Base-by-base conservation (phyloP, 2,888 invertebrate genomes). In the Timema cristinae region DNA sequence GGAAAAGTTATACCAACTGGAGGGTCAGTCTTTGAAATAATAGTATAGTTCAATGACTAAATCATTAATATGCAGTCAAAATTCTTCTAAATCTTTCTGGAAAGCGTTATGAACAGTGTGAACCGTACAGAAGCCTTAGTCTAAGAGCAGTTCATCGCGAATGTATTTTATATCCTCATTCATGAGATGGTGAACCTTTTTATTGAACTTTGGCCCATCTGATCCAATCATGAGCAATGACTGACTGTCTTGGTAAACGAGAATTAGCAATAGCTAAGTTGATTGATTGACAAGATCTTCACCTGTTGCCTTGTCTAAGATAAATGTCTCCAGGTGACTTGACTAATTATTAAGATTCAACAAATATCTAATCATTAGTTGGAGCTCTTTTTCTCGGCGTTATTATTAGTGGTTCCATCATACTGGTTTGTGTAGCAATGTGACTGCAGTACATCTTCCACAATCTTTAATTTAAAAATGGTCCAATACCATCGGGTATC, bases 221-320 rank as follows among this genome's bases (percentile, higher is more conserved):
- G 56, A 56, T 56, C 56, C n/a, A 56, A 56, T 56, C 56, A 56
- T 56, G 56, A 56, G 56, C 56, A 56, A 56, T 56, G 13, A 56
- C 1, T 32, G 32, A 32, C 56, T 56, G n/a, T 32, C 32, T 32
- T 32, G 56, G 56, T 56, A 4, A 7, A n/a, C 16, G 56, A 56
- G 56, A 5, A 56, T 56, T 56, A 7, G 4, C 56, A 56, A 13
- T 56, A 15, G 56, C n/a, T 56, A 56, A 56, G 56, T 13, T 56
- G 56, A 56, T 56, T 56, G n/a, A 5, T 8, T 56, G 9, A 56
- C 32, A 32, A 32, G 32, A 32, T 32, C 32, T 32, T 32, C 32
- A 32, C 32, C 32, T 32, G 32, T 32, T 32, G 32, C 32, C 4
- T 4, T 32, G 32, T 32, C 2, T 32, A 32, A 32, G 32, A 32